Base-by-base conservation (phyloP, 2,888 invertebrate species). In the Gisinianus flammeolus region DNA sequence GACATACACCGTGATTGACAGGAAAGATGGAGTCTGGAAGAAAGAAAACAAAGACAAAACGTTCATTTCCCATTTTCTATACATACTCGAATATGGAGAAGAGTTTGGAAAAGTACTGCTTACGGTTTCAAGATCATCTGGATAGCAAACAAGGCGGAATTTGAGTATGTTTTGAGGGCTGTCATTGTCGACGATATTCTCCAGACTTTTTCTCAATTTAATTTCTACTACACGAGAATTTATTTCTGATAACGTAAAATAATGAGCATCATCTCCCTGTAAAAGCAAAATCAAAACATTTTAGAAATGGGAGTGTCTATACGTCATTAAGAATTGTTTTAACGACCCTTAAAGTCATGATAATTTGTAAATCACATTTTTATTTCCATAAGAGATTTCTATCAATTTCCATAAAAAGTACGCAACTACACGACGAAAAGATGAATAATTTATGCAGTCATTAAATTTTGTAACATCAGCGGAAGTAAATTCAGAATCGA, bases 1-100 rank as follows among this genome's bases (percentile, higher is more conserved):
- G 6, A 95, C 93, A 87, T 95, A 95, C 5, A 95, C 94, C 4
- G 94, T 95, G 81, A 94, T 92, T 1, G 94, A 93, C 28, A 95
- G 89, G 84, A 92, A 94, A 71, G 93, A 92, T 76, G 94, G 93
- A 85, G 93, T 92, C 94, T 94, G 88, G 35, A 87, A 86, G 85
- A 80, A 85, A 33, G n/a, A n/a, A n/a, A 44, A 30, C 67, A 69
- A 69, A 67, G 28, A 10, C 80, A 85, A 62, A 35, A 67, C 56
- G n/a, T n/a, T n/a, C n/a, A n/a, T n/a, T n/a, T n/a, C n/a, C n/a
- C n/a, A n/a, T n/a, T 44, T 10, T 44, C 44, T 44, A 44, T 44
- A 44, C 8, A 44, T n/a, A n/a, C n/a, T n/a, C n/a, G 44, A 44
- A 44, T 6, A 44, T 44, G 44, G 16, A 44, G 8, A 44, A 44